Evolutionary conservation across 1,140 invertebrate genomes (phyloP).

Genomic region (Drosophila triauraria): DNA sequence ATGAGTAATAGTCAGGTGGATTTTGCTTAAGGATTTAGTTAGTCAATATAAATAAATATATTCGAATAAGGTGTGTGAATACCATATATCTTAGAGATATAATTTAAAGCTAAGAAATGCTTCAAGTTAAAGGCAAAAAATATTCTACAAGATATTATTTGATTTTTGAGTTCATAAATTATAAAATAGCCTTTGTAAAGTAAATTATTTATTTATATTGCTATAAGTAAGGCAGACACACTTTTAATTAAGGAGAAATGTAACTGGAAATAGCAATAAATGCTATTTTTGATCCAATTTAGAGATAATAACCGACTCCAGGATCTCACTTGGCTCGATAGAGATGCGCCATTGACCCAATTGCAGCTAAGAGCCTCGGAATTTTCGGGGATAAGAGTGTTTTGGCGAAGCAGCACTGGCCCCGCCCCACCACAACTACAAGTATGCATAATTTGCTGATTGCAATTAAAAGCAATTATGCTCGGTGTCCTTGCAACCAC

Average conservation of each 20-base stretch:
- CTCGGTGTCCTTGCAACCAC: conserved; percentile 70
- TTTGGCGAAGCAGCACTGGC: conserved; percentile 3
- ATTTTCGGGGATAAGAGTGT: neutral
- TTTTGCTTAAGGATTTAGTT: neutral
- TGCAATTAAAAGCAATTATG: conserved; percentile 84
- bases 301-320: neutral
- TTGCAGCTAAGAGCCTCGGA: neutral
- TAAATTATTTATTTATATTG: neutral
- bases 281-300: neutral
- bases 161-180: too few species aligned
- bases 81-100: too few species aligned
- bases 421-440: conserved; percentile 38
- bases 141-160: neutral
- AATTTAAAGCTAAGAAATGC: too few species aligned
- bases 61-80: neutral
- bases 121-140: too few species aligned
- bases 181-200: neutral
- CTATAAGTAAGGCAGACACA: neutral
- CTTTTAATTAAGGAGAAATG: neutral
- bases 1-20: neutral
- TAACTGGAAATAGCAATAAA: neutral
- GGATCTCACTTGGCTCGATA: neutral
- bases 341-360: neutral
- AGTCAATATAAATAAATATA: neutral
- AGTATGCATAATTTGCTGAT: conserved; percentile 80